Percentiles rank a stretch among this genome's conserved stretches.
Evolutionary conservation across 2,888 invertebrate genomes (phyloP).

Genomic region (Charanyca ferruginea): DNA sequence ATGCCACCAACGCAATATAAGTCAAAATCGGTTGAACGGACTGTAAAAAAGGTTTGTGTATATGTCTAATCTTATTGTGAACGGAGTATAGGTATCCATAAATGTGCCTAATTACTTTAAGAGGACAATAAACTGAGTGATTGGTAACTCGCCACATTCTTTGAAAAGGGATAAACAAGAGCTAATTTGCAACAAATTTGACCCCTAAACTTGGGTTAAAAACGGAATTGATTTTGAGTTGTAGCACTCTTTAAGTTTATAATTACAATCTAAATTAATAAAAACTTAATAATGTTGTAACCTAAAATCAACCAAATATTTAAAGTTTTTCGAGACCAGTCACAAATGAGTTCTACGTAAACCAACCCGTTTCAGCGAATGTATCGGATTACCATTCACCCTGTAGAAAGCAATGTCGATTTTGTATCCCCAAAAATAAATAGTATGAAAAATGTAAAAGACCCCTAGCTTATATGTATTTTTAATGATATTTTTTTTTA

Average conservation of each 20-base stretch:
- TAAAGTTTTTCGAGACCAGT: no score
- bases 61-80: no score
- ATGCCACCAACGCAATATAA: no score
- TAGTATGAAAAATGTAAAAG: constrained; percentile 31
- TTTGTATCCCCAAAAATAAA: constrained; percentile 32
- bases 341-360: no score
- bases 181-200: not conserved
- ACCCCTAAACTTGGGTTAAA: not conserved
- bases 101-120: not conserved
- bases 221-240: not conserved
- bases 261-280: no score
- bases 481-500: not conserved
- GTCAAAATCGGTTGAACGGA: no score
- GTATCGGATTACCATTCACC: no score
- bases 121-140: constrained; percentile 1
- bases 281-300: no score
- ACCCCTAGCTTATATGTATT: constrained; percentile 27
- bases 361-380: no score
- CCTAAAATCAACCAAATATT: no score
- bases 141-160: not conserved
- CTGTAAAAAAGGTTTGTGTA: no score
- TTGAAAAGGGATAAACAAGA: not conserved
- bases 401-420: constrained; percentile 3
- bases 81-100: not conserved
- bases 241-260: not conserved